These are phyloP conservation scores for Chaetodon auriga DNA, from an alignment of 2,113 vertebrate genomes.

Conservation along the genomic window DNA sequence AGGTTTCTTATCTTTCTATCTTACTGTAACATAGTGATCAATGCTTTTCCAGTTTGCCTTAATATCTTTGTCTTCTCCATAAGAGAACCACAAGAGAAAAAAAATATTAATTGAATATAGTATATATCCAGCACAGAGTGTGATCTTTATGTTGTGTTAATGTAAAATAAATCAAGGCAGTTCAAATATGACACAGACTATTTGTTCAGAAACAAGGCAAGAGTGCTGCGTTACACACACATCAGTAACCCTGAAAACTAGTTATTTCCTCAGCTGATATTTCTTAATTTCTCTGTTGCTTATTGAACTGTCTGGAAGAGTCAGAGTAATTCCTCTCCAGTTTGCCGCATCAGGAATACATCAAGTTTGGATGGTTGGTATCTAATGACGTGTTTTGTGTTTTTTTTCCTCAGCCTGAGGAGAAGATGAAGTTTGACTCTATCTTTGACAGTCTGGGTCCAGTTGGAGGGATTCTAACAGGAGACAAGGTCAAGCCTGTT, in stretches of 20 bases:
- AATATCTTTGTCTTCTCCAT: not conserved
- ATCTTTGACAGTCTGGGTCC: slow-evolving; percentile 97
- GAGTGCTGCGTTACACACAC: not conserved
- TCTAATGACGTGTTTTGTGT: slow-evolving; percentile 30
- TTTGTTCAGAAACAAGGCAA: not conserved
- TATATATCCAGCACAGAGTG: not conserved
- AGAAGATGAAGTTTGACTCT: slow-evolving; percentile 95
- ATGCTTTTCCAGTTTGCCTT: not conserved
- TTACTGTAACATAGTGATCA: not conserved
- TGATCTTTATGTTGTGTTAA: not conserved
- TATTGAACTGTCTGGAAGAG: not conserved
- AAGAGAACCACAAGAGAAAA: not conserved
- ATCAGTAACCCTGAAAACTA: not conserved
- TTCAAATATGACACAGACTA: not conserved
- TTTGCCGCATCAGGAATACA: no score
- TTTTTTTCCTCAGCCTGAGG: slow-evolving; percentile 87
- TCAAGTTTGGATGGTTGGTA: not conserved
- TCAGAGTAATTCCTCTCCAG: not conserved
- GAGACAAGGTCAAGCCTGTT: slow-evolving; percentile 98
- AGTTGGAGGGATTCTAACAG: slow-evolving; percentile 91
- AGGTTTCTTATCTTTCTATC: not conserved
- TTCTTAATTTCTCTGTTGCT: not conserved
- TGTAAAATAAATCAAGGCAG: not conserved
- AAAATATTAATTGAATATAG: not conserved
- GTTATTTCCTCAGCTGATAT: slow-evolving; percentile 2